A percentile compares a stretch with the other conserved stretches of the same genome.
These are phyloP conservation scores for Lepidurus apus DNA, from an alignment of 1,140 invertebrate species.

Conservation along the genomic window DNA sequence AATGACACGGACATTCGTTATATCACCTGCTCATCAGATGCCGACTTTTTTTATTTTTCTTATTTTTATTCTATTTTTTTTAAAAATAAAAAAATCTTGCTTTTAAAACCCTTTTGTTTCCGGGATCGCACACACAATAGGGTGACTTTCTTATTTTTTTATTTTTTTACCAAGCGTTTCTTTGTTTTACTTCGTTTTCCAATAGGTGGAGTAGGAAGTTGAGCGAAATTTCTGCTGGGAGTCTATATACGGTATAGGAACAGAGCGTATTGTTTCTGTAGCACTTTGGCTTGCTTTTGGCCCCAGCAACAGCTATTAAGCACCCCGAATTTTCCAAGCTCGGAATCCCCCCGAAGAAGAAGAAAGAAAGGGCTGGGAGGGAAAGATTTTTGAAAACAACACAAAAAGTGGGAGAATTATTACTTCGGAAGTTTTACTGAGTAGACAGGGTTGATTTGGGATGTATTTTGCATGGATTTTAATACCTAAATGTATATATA, in stretches of 20 bases:
- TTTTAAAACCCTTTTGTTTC: not conserved
- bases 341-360: not conserved
- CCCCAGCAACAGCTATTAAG: slow-evolving; percentile 16
- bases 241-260: no score
- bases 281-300: not conserved
- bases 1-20: not conserved
- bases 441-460: not conserved
- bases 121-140: not conserved
- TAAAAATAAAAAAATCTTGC: not conserved
- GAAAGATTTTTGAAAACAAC: not conserved
- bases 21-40: not conserved
- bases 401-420: no score
- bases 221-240: no score
- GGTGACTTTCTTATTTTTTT: no score
- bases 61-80: not conserved
- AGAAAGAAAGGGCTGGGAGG: not conserved
- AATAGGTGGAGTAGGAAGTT: no score
- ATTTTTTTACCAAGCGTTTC: no score
- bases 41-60: not conserved
- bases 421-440: no score
- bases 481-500: no score
- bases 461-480: not conserved
- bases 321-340: not conserved
- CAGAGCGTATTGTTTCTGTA: no score
- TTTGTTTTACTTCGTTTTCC: no score